phyloP scores from a whole-genome alignment of 2,113 vertebrate genomes.

The Siniperca knerii region DNA sequence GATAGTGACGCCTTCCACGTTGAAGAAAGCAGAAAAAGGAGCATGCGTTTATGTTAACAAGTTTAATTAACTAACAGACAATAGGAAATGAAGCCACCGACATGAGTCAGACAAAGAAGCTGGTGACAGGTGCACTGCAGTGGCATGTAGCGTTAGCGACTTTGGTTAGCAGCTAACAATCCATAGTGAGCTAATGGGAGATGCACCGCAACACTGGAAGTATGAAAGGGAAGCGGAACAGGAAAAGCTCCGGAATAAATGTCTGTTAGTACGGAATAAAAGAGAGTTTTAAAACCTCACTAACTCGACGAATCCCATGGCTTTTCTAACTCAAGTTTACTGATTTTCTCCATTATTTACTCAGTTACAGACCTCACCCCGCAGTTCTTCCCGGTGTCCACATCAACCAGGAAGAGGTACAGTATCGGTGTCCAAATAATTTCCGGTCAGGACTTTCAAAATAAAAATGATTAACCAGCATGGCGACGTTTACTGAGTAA shows the following conservation, averaged over 20 bases:
- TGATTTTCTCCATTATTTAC: constrained; percentile 14
- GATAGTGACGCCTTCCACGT: not conserved
- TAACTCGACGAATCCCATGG: accelerated
- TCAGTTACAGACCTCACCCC: constrained; percentile 67
- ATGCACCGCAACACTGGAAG: not conserved
- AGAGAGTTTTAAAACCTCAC: accelerated
- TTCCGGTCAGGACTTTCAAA: constrained; percentile 46
- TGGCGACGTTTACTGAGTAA: not conserved
- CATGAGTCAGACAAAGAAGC: constrained; percentile 32
- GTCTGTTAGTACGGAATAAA: no score
- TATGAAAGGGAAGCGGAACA: not conserved
- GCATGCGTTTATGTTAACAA: not conserved
- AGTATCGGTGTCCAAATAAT: accelerated
- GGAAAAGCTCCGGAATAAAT: not conserved
- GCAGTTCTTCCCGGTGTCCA: constrained; percentile 33
- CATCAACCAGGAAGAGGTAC: constrained; percentile 67
- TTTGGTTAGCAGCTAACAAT: constrained; percentile 34
- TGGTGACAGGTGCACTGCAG: constrained; percentile 45
- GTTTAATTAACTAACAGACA: accelerated
- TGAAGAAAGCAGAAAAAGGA: not conserved
- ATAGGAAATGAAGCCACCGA: not conserved
- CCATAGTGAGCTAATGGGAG: not conserved
- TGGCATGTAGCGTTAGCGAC: constrained; percentile 17
- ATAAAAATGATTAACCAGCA: not conserved
- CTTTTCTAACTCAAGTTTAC: not conserved